phyloP scores from a whole-genome alignment of 2,113 vertebrate species.

The Cyprinodon tularosa region DNA sequence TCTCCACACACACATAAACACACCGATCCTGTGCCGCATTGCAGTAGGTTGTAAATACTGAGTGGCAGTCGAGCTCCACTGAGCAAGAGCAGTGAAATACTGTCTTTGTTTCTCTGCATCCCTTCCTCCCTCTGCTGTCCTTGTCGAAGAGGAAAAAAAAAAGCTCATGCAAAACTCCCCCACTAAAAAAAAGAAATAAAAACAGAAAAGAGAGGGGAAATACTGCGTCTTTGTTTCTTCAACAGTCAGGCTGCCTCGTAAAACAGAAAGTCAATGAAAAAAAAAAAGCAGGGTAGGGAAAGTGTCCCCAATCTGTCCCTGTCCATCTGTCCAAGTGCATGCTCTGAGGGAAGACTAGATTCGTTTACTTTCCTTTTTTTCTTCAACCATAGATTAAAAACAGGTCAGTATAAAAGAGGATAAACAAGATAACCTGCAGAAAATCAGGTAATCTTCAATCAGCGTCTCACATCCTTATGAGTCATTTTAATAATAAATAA shows the following conservation, averaged over 20 bases:
- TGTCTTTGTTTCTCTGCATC: conserved; percentile 73
- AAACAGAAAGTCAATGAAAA: conserved; percentile 47
- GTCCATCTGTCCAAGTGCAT: conserved; percentile 49
- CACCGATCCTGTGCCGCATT: conserved; percentile 71
- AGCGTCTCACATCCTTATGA: not conserved
- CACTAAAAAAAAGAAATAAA: conserved; percentile 6
- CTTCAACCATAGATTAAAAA: not conserved
- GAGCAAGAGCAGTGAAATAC: conserved; percentile 72
- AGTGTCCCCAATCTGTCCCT: conserved; percentile 37
- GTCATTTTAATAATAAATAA: not conserved
- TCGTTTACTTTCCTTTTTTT: not conserved
- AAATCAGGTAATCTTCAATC: not conserved
- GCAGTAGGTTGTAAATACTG: conserved; percentile 79
- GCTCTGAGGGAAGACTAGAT: conserved; percentile 7
- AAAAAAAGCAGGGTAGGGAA: conserved; percentile 30
- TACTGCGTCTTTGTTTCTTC: conserved; percentile 53
- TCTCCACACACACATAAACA: conserved; percentile 36
- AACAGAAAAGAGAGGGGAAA: conserved; percentile 40
- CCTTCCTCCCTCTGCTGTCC: conserved; percentile 50
- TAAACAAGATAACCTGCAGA: not conserved
- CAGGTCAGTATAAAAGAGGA: not conserved
- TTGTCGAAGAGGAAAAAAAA: not conserved
- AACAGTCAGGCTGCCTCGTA: conserved; percentile 51
- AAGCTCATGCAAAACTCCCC: conserved; percentile 38
- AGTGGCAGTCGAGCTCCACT: conserved; percentile 66